These are phyloP conservation scores for Apamea crenata DNA, from an alignment of 2,888 invertebrate species.

Conservation along the genomic window DNA sequence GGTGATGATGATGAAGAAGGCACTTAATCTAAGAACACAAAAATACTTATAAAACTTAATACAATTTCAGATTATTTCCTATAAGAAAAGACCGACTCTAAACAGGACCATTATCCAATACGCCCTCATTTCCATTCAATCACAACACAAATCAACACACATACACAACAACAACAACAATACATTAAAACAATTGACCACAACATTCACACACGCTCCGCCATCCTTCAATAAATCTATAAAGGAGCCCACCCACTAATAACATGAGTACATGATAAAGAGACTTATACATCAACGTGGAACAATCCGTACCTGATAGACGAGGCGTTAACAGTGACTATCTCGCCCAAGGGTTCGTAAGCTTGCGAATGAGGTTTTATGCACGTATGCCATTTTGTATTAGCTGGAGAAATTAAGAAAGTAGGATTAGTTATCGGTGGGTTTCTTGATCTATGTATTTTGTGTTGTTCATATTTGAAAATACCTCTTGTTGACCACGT, in stretches of 20 bases:
- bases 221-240: conserved; percentile 61
- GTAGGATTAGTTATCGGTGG: not conserved
- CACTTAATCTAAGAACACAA: too few relatives aligned
- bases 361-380: conserved; percentile 55
- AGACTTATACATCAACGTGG: conserved; percentile 67
- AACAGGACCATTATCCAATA: not conserved
- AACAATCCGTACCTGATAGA: conserved; percentile 71
- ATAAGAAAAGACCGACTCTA: not conserved
- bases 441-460: not conserved
- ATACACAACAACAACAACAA: conserved; percentile 1
- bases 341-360: conserved; percentile 65
- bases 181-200: conserved; percentile 62
- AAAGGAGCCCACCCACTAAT: conserved; percentile 62
- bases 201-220: conserved; percentile 40
- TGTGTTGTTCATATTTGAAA: not conserved
- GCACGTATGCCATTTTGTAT: conserved; percentile 63
- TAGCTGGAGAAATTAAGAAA: conserved; percentile 59
- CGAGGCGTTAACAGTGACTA: conserved; percentile 57
- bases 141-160: conserved; percentile 36
- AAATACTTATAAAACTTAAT: not conserved
- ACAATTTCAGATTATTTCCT: not conserved
- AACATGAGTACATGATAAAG: conserved; percentile 60
- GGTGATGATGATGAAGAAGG: too few relatives aligned
- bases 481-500: not conserved
- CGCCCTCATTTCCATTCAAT: conserved; percentile 40